Evolutionary conservation across 2,113 vertebrate genomes (phyloP).

Genomic region (Bos indicus): DNA sequence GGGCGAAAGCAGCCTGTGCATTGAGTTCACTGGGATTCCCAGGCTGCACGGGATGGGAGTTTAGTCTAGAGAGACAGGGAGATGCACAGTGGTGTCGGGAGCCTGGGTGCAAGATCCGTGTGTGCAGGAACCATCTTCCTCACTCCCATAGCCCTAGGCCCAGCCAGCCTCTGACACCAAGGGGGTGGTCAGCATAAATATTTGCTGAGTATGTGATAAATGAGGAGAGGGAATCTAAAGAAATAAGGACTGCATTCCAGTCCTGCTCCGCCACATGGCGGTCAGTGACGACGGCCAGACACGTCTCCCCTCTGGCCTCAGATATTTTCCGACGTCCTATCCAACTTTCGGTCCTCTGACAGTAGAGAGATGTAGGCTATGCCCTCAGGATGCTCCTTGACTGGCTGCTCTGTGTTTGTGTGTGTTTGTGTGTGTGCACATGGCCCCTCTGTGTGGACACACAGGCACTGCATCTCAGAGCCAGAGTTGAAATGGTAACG

Average conservation of each 20-base stretch:
- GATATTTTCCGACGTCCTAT: not conserved
- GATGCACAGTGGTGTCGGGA: rapidly evolving
- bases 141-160: not conserved
- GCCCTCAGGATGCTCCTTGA: not conserved
- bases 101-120: rapidly evolving
- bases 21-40: rapidly evolving
- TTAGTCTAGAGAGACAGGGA: not conserved
- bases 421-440: not conserved
- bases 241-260: not conserved
- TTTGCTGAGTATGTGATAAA: not conserved
- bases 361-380: not conserved
- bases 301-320: not conserved
- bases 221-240: not conserved
- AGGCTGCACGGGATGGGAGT: rapidly evolving
- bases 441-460: no score
- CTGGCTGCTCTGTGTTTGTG: not conserved
- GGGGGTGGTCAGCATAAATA: not conserved
- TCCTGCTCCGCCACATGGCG: not conserved
- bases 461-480: rapidly evolving
- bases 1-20: no score
- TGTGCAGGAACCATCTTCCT: rapidly evolving
- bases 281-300: not conserved
- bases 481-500: not conserved
- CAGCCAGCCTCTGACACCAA: not conserved
- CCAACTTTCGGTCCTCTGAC: not conserved